phyloP scores from a whole-genome alignment of 2,888 invertebrate genomes.

The Spatulosminthurus flaviceps region DNA sequence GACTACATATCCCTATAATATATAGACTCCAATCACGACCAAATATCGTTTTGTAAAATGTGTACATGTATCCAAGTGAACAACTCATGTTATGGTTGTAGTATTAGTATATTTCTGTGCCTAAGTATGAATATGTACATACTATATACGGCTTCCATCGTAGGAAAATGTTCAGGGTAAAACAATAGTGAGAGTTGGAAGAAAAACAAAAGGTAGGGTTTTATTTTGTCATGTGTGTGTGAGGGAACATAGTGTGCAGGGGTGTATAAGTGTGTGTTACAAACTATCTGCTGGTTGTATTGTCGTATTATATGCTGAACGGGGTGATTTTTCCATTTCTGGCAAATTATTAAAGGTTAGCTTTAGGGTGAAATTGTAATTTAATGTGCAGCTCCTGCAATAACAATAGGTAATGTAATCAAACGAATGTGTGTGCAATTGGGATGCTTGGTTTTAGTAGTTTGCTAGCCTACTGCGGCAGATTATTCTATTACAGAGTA shows the following conservation, averaged over 20 bases:
- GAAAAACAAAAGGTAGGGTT: conserved; percentile 7
- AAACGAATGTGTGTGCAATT: conserved; percentile 65
- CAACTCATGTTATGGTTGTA: no score
- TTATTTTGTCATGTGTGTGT: neutral
- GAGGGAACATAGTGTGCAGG: neutral
- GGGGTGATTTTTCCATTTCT: conserved; percentile 34
- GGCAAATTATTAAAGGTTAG: conserved; percentile 47
- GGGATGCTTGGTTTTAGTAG: conserved; percentile 66
- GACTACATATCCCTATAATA: no score
- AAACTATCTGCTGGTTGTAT: neutral
- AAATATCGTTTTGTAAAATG: no score
- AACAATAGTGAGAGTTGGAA: neutral
- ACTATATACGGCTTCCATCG: no score
- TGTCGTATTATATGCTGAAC: conserved; percentile 27
- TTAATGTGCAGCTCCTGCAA: conserved; percentile 52
- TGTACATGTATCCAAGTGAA: no score
- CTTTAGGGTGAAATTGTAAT: conserved; percentile 53
- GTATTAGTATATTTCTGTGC: no score
- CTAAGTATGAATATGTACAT: no score
- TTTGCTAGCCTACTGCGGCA: conserved; percentile 62
- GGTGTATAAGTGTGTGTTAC: neutral
- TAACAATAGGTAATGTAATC: conserved; percentile 48
- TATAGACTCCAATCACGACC: no score
- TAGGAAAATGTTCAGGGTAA: neutral
- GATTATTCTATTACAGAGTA: conserved; percentile 78